Percentiles rank a stretch among this genome's conserved stretches.
phyloP scores from a whole-genome alignment of 2,888 invertebrate genomes.

The Therioaphis trifolii region DNA sequence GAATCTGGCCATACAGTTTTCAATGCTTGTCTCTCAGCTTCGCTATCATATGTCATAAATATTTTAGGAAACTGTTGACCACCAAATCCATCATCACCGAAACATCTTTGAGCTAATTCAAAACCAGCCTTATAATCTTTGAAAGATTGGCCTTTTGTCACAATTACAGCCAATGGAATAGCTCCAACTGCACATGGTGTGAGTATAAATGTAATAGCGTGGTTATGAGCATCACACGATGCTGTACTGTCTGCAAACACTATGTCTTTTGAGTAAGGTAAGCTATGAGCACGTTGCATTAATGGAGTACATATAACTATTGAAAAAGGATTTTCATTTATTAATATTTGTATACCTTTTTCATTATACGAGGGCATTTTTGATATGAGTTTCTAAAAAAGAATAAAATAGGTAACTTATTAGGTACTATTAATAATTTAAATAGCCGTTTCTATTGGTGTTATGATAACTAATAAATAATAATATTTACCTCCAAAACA shows the following conservation, averaged over 20 bases:
- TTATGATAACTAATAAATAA: no score
- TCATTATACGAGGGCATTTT: not conserved
- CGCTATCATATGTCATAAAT: constrained; percentile 1
- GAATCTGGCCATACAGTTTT: not conserved
- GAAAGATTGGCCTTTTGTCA: constrained; percentile 1
- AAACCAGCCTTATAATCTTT: not conserved
- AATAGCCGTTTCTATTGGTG: no score
- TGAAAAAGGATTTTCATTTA: constrained; percentile 36
- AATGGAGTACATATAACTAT: constrained; percentile 22
- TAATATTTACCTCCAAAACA: not conserved
- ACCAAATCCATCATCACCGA: not conserved
- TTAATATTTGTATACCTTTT: constrained; percentile 9
- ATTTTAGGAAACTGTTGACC: constrained; percentile 7
- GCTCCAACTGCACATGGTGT: constrained; percentile 47
- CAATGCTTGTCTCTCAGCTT: constrained; percentile 3
- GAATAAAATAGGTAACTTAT: no score
- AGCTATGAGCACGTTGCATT: constrained; percentile 26
- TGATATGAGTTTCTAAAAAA: not conserved
- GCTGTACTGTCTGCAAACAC: no score
- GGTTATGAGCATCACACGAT: not conserved
- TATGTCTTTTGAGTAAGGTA: constrained; percentile 7
- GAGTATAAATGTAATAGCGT: constrained; percentile 39
- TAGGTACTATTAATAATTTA: no score
- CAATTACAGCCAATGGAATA: constrained; percentile 33
- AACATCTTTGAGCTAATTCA: constrained; percentile 2